Evolutionary conservation across 2,797 vertebrate genomes (phyloP).

Genomic region (Eulemur coronatus): DNA sequence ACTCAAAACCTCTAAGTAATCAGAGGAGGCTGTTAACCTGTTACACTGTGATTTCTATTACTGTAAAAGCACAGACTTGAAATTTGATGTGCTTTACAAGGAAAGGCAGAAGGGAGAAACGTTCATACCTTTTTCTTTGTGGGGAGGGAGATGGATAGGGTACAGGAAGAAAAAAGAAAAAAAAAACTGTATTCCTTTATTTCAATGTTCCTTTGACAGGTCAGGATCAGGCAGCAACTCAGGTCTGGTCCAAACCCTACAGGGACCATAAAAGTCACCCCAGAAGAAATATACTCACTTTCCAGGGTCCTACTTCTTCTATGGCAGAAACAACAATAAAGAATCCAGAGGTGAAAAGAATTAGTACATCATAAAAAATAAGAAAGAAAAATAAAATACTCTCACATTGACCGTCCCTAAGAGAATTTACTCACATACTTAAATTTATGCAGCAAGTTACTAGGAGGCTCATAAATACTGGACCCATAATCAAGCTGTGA

Average conservation of each 20-base stretch:
- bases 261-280: constrained; percentile 55
- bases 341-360: constrained; percentile 67
- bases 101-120: constrained; percentile 4
- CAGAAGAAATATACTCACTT: constrained; percentile 45
- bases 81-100: background rate
- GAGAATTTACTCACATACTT: constrained; percentile 72
- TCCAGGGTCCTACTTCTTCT: constrained; percentile 59
- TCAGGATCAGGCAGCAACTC: constrained; percentile 32
- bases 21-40: background rate
- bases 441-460: constrained; percentile 70
- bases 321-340: constrained; percentile 68
- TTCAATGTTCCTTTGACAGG: background rate
- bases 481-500: constrained; percentile 52
- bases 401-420: constrained; percentile 50
- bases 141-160: background rate
- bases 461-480: constrained; percentile 62
- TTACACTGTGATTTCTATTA: background rate
- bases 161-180: background rate
- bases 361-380: constrained; percentile 66
- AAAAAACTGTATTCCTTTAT: background rate
- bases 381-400: constrained; percentile 66
- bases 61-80: background rate
- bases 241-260: constrained; percentile 6
- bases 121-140: background rate
- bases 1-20: background rate